These are phyloP conservation scores for Loris lydekkerianus DNA, from an alignment of 2,797 vertebrate species.

Conservation along the genomic window DNA sequence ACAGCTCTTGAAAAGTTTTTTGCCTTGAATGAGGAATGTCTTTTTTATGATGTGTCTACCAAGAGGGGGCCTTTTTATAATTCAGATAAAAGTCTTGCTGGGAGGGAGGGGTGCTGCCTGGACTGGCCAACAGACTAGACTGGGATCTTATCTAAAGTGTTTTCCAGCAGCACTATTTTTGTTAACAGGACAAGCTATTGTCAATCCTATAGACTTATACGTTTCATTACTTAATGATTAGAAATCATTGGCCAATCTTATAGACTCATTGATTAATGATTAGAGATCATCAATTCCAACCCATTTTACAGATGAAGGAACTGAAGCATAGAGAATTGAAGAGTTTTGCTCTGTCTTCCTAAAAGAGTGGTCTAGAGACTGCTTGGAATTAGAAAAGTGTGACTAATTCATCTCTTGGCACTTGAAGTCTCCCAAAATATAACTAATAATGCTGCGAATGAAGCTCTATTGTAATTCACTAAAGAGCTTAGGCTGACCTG, in stretches of 20 bases:
- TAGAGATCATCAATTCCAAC: neutral
- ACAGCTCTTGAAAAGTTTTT: neutral
- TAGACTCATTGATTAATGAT: neutral
- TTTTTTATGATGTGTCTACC: neutral
- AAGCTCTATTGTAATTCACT: slow-evolving; percentile 1
- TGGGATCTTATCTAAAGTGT: neutral
- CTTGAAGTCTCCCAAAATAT: neutral
- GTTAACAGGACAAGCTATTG: neutral
- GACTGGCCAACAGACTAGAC: neutral
- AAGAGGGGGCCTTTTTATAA: neutral
- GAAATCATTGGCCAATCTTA: neutral
- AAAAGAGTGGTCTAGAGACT: neutral
- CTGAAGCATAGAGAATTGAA: slow-evolving; percentile 6
- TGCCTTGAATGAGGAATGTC: neutral
- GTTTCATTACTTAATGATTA: too few relatives aligned
- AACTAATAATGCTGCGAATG: neutral
- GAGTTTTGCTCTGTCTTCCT: neutral
- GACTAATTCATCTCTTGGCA: neutral
- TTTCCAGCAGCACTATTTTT: neutral
- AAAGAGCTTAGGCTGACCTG: neutral
- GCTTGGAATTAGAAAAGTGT: neutral
- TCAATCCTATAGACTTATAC: neutral
- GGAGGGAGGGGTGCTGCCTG: neutral
- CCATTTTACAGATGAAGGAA: neutral
- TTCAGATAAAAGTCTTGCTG: neutral